Evolutionary conservation across 2,113 vertebrate genomes (phyloP), one percentile per base, ranked within the genome.

Genomic region (Protomyctophum bolini): DNA sequence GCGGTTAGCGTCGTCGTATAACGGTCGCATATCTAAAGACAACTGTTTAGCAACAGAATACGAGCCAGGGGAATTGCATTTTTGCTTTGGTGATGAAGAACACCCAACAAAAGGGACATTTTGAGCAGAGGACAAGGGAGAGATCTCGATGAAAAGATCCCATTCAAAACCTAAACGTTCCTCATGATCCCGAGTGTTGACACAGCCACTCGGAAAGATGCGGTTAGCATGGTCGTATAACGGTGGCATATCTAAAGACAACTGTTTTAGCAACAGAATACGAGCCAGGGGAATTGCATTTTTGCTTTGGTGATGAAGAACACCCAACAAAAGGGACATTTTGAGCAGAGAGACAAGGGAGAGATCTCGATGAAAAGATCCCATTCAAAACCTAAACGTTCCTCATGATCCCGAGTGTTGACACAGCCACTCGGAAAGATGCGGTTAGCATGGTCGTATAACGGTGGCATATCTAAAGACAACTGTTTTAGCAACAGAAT

Each of bases 261-360:
- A 85, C 70, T 75, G 70, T n/a, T 88, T 87, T 80, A 75, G 55
- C 9, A 59, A 50, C n/a, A 54, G 68, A 86, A 86, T 85, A 80
- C 2, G 46, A 73, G 79, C 77, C 58, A 48, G 41, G 70, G 41
- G 78, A 81, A 88, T n/a, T 83, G 56, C 0, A 65, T 75, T 80
- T 63, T 72, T n/a, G n/a, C 46, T 58, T 68, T 1, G 29, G 69
- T 62, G 29, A 74, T 73, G 66, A 80, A 75, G 2, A 58, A 66
- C 28, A 63, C 41, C 33, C 55, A 29, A 45, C 11, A 76, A 69
- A 68, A n/a, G n/a, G n/a, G 55, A 41, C 61, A 14, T 49, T 41
- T 72, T 81, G 65, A 76, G 75, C 58, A 68, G 70, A 15, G n/a
- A n/a, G n/a, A n/a, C n/a, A n/a, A n/a, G n/a, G 59, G 55, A 7